Evolutionary conservation across 2,888 invertebrate species (phyloP).

Genomic region (Drosophila robusta): DNA sequence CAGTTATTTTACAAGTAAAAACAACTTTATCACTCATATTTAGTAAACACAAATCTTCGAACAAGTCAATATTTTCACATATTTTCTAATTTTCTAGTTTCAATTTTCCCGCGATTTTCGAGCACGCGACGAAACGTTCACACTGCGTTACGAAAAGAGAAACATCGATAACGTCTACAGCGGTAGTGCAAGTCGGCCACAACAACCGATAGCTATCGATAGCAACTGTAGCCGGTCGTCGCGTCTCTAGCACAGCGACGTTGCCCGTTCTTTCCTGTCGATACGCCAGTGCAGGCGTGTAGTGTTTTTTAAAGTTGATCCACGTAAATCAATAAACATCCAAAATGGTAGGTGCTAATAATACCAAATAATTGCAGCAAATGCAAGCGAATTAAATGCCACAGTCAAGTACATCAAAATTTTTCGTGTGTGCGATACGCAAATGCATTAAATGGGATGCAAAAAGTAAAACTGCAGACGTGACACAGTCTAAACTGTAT

Average conservation of each 20-base stretch:
- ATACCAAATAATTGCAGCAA: constrained; percentile 42
- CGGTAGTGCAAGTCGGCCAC: not conserved
- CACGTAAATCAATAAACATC: constrained; percentile 90
- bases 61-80: not conserved
- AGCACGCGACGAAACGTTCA: not conserved
- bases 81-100: not conserved
- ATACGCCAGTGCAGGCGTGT: constrained; percentile 96
- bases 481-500: constrained; percentile 41
- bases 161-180: not conserved
- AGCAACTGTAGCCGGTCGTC: constrained; percentile 4
- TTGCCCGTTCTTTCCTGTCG: constrained; percentile 89
- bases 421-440: constrained; percentile 11
- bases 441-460: constrained; percentile 33
- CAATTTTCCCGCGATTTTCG: not conserved
- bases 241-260: constrained; percentile 42
- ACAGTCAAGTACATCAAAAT: constrained; percentile 18
- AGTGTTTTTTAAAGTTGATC: constrained; percentile 88
- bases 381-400: constrained; percentile 17
- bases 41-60: not conserved
- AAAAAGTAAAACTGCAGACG: constrained; percentile 59
- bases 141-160: not conserved
- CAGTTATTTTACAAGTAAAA: too few relatives aligned
- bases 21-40: not conserved
- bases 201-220: constrained; percentile 6
- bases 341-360: constrained; percentile 85